A percentile compares a stretch with the other conserved stretches of the same genome.
Evolutionary conservation across 2,797 vertebrate genomes (phyloP).

Genomic region (Kryptolebias ocellatus): DNA sequence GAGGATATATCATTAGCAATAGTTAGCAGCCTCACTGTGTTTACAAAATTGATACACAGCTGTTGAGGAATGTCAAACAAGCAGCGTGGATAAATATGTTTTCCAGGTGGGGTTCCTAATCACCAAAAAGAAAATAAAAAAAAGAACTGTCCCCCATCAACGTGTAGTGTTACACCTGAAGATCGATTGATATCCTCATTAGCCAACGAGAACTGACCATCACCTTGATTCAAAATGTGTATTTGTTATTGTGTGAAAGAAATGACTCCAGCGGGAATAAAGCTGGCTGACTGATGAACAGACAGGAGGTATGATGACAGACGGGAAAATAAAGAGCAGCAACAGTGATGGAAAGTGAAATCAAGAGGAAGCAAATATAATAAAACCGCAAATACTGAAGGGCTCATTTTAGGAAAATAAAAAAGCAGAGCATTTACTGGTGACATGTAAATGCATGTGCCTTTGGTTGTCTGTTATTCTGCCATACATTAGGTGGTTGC

Average conservation of each 20-base stretch:
- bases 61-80: constrained; percentile 77
- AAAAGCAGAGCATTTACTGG: constrained; percentile 35
- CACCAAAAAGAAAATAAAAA: constrained; percentile 47
- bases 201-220: constrained; percentile 64
- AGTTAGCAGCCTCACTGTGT: constrained; percentile 68
- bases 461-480: constrained; percentile 43
- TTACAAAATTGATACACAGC: constrained; percentile 72
- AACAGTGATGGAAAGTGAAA: constrained; percentile 5
- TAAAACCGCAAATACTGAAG: constrained; percentile 32
- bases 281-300: constrained; percentile 60
- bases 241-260: constrained; percentile 79
- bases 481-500: constrained; percentile 46
- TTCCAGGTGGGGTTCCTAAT: constrained; percentile 76
- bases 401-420: constrained; percentile 35
- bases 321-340: constrained; percentile 57
- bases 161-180: constrained; percentile 44
- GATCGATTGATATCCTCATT: constrained; percentile 77
- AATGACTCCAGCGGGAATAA: constrained; percentile 70
- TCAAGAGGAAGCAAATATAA: constrained; percentile 37
- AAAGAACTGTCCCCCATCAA: constrained; percentile 28
- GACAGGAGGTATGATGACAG: constrained; percentile 55
- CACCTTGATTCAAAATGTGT: constrained; percentile 63
- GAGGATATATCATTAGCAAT: constrained; percentile 72
- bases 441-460: constrained; percentile 43
- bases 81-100: constrained; percentile 69